A percentile compares a stretch with the other conserved stretches of the same genome.
Conservation (phyloP, 1,140 invertebrate species). For the Tribolium madens region DNA sequence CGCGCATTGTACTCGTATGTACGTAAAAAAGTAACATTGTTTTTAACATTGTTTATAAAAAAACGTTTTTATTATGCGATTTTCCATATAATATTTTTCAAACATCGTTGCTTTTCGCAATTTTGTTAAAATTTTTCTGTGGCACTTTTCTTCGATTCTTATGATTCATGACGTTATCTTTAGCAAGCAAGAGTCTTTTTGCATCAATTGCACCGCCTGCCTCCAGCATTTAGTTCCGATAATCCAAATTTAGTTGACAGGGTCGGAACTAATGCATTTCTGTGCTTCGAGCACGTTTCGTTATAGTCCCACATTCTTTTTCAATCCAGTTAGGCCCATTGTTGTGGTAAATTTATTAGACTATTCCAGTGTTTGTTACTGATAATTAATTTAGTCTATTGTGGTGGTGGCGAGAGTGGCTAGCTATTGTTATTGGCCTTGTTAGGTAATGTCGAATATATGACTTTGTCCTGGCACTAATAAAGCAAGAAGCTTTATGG, state of each 20-base stretch:
- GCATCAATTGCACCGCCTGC: neutral
- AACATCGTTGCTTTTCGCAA: too few relatives aligned
- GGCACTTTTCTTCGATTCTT: neutral
- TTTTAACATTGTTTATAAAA: too few relatives aligned
- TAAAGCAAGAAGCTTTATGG: slow-evolving; percentile 1
- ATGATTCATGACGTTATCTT: neutral
- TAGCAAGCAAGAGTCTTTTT: neutral
- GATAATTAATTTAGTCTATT: slow-evolving; percentile 38
- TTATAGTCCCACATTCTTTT: slow-evolving; percentile 13
- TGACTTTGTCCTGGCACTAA: neutral
- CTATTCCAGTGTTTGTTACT: slow-evolving; percentile 27
- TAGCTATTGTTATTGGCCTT: slow-evolving; percentile 23
- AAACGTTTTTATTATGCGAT: too few relatives aligned
- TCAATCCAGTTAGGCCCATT: slow-evolving; percentile 22
- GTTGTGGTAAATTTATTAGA: slow-evolving; percentile 31
- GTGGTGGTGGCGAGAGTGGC: slow-evolving; percentile 12
- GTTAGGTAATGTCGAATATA: slow-evolving; percentile 27
- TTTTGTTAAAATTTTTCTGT: neutral
- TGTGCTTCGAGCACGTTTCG: slow-evolving; percentile 8
- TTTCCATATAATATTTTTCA: too few relatives aligned
- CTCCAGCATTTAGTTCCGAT: slow-evolving; percentile 16
- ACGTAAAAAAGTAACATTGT: too few relatives aligned
- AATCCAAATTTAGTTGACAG: slow-evolving; percentile 25
- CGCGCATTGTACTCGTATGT: too few relatives aligned
- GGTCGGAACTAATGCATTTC: slow-evolving; percentile 8